Evolutionary conservation across 2,888 invertebrate species (phyloP).

Genomic region (Trichopria drosophilae): DNA sequence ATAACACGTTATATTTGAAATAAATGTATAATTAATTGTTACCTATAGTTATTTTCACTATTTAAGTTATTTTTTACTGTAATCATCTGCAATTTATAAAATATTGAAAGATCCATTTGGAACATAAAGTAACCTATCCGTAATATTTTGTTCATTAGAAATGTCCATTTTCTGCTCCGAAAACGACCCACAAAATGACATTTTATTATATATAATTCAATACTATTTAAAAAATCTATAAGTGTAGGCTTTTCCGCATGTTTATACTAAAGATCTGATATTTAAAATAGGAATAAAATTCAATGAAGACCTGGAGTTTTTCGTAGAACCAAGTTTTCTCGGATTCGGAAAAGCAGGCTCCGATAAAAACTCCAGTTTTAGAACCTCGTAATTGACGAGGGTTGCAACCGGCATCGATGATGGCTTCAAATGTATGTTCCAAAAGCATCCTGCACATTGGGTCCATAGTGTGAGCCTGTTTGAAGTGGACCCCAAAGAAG

Average conservation of each 20-base stretch:
- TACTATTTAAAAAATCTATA: too few relatives aligned
- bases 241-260: background rate
- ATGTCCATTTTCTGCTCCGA: too few relatives aligned
- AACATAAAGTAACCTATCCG: too few relatives aligned
- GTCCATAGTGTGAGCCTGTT: constrained; percentile 64
- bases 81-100: too few relatives aligned
- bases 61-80: too few relatives aligned
- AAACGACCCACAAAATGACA: too few relatives aligned
- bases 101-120: too few relatives aligned
- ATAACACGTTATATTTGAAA: too few relatives aligned
- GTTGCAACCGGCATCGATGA: constrained; percentile 62
- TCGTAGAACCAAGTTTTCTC: constrained; percentile 74
- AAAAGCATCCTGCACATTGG: constrained; percentile 66
- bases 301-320: constrained; percentile 63
- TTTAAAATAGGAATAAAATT: background rate
- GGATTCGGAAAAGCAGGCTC: constrained; percentile 72
- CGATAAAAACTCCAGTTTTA: constrained; percentile 75
- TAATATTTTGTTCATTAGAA: too few relatives aligned
- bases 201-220: too few relatives aligned
- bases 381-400: constrained; percentile 68
- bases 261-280: background rate
- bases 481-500: constrained; percentile 63
- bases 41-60: too few relatives aligned
- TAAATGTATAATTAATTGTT: too few relatives aligned
- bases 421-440: constrained; percentile 66